Percentiles rank a stretch among this genome's conserved stretches.
phyloP scores from a whole-genome alignment of 2,888 invertebrate species.

The Mythimna ferrago region DNA sequence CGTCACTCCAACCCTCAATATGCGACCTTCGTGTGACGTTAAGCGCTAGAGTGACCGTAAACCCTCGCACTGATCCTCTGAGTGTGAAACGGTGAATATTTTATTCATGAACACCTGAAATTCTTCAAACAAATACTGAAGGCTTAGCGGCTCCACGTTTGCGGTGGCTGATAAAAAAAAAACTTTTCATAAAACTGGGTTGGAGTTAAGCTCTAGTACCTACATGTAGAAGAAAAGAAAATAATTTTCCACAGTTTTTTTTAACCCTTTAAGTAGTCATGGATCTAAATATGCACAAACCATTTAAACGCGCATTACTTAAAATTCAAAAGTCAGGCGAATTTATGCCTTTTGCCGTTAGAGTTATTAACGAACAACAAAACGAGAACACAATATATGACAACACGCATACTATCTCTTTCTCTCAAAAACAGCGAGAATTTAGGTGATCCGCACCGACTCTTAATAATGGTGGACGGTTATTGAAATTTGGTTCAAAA shows the following conservation, averaged over 20 bases:
- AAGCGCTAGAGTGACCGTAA: conserved; percentile 64
- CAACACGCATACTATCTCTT: no score
- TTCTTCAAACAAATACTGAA: conserved; percentile 62
- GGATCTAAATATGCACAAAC: no score
- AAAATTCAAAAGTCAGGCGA: no score
- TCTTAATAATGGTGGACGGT: no score
- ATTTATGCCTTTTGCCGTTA: no score
- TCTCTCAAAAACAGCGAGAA: no score
- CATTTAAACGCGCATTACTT: no score
- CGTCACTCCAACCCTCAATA: conserved; percentile 42
- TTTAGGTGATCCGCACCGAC: no score
- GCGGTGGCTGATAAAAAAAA: conserved; percentile 33
- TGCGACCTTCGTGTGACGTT: conserved; percentile 58
- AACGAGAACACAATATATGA: no score
- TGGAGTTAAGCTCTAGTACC: conserved; percentile 1
- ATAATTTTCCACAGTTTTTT: not conserved
- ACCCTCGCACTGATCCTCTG: conserved; percentile 51
- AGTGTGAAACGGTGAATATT: conserved; percentile 72
- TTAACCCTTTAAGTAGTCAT: no score
- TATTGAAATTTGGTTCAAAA: no score
- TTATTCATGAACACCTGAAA: conserved; percentile 76
- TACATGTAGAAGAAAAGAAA: not conserved
- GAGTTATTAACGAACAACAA: no score
- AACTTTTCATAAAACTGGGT: conserved; percentile 21
- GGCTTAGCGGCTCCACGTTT: conserved; percentile 27